Base-by-base conservation (phyloP, 2,113 vertebrate species). In the Pholis gunnellus region DNA sequence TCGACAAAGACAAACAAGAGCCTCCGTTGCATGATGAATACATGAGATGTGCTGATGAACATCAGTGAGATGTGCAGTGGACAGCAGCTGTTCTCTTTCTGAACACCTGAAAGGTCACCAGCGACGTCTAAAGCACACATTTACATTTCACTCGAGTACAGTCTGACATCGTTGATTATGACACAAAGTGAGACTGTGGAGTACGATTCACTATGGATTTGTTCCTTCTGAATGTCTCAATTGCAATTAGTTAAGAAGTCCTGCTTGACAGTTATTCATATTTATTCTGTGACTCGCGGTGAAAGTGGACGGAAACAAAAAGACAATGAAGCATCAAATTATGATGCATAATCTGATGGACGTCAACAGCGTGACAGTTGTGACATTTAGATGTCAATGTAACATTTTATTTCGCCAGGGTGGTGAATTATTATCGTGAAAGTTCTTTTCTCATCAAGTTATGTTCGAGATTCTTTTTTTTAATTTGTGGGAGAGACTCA, bases 31-130 rank as follows among this genome's bases (percentile, higher is more conserved):
- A 72, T 79, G 48, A 72, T 80, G 86, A 86, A 81, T 50, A 59
- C 61, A 64, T 15, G 72, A n/a, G n/a, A n/a, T n/a, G n/a, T n/a
- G 60, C 46, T 86, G 83, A 88, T 89, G 68, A 70, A 65, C 80
- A 84, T 85, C 81, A 10, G 60, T 1, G 6, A 82, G 87, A 81
- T 82, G 57, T 18, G 63, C 73, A 1, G 31, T 0, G 60, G n/a
- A 76, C 59, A 6, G 61, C 36, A 25, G 68, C 52, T 68, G 50
- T 59, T 50, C 79, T 77, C 48, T 42, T 44, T 86, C 46, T 40
- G 38, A 48, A 42, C 68, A 1, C 50, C 4, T 64, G 54, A 17
- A 17, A 81, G 75, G 86, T 84, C 75, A 85, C 56, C 79, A 63
- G 65, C 4, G 22, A 68, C 66, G 50, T 71, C 77, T 79, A 40